Evolutionary conservation across 2,113 vertebrate genomes (phyloP), one percentile per base, ranked within the genome.

Genomic region (Phaethon lepturus): DNA sequence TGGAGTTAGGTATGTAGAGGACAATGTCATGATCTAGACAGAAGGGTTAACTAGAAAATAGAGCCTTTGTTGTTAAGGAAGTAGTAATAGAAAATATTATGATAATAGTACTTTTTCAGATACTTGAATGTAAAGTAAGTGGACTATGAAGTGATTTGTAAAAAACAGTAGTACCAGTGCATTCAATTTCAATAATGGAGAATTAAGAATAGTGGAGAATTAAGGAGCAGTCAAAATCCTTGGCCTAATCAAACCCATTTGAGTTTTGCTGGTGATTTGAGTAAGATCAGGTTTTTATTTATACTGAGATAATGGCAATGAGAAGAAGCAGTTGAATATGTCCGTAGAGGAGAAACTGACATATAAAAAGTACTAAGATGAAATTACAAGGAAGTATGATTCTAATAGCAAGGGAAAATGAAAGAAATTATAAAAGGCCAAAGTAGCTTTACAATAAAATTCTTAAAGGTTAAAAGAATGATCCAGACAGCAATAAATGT

Each of bases 381-480:
- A 88, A 85, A 82, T 90, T 90, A 49, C 25, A 94, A 63, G 23
- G 29, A 87, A 74, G 16, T 60, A 67, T 74, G 69, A 63, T 82
- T 68, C 60, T 79, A 82, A 82, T 64, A 86, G n/a, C 33, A 90
- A 58, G 35, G 17, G 19, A 62, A 88, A 88, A 88, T 33, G 10
- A 40, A 80, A 66, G 13, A 85, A 82, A 73, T 22, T 55, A 25
- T 73, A 67, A 92, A 83, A 92, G 28, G 38, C n/a, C 50, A 74
- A 74, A 77, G 50, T 67, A 74, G 55, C 13, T 73, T 93, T 67
- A 50, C 75, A 83, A 62, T 66, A 86, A 66, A 86, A 80, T 86
- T 88, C 55, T 80, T 80, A 88, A 88, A 90, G 59, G 40, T 86
- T 88, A 92, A 90, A 85, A 76, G 45, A 95, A 95, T 29, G 33